Evolutionary conservation across 92 coral and sea anemone genomes (phyloP).

Genomic region (Porites divaricata): DNA sequence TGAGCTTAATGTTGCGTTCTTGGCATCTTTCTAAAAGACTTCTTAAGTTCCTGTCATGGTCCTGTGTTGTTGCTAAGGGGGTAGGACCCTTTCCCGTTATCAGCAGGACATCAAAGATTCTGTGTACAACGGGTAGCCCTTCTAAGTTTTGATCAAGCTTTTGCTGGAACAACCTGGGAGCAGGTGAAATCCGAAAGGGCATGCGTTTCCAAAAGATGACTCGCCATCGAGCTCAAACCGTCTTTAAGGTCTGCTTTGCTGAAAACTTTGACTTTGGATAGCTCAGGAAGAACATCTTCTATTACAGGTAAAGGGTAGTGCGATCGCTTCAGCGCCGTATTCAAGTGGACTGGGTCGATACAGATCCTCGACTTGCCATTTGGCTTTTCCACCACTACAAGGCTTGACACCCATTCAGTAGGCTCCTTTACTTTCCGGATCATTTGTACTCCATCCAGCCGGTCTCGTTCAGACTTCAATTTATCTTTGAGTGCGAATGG

Average conservation of each 20-base stretch:
- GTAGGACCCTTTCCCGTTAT: slow-evolving; percentile 51
- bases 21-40: slow-evolving; percentile 41
- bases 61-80: slow-evolving; percentile 29
- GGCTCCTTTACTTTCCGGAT: too few relatives aligned
- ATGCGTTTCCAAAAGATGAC: too few relatives aligned
- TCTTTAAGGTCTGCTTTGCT: slow-evolving; percentile 13
- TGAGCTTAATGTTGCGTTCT: slow-evolving; percentile 50
- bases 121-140: slow-evolving; percentile 49
- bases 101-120: slow-evolving; percentile 55
- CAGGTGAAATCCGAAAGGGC: too few relatives aligned
- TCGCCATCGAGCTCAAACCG: slow-evolving; percentile 19
- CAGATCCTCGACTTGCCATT: slow-evolving; percentile 32
- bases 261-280: too few relatives aligned
- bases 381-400: slow-evolving; percentile 19
- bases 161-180: too few relatives aligned
- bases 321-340: slow-evolving; percentile 24
- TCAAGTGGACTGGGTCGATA: slow-evolving; percentile 8
- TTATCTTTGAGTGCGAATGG: slow-evolving; percentile 17
- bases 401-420: slow-evolving; percentile 45
- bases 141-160: slow-evolving; percentile 42
- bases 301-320: slow-evolving; percentile 36
- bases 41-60: slow-evolving; percentile 43
- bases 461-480: too few relatives aligned
- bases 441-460: too few relatives aligned
- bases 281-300: too few relatives aligned